Base-by-base conservation (phyloP, 1,140 invertebrate species). In the Panagrolaimus sp. region DNA sequence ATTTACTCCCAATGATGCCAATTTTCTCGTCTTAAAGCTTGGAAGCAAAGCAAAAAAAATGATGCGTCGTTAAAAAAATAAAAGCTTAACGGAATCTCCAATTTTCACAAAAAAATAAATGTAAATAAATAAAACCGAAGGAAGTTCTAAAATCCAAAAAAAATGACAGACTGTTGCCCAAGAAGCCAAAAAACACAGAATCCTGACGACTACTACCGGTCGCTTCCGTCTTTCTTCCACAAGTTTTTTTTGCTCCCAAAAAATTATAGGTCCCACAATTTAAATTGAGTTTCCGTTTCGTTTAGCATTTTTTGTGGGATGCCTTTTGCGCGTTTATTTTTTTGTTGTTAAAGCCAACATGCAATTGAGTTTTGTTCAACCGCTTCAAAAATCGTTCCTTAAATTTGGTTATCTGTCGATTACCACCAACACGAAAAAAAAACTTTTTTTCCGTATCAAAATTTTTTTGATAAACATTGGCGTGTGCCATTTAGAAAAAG, bases 251-350 rank as follows among this genome's bases (percentile, higher is more conserved):
- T 38, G 32, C 32, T 38, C 32, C 32, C 52, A 58, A 58, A 58
- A 58, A 58, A 58, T 58, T 58, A 26, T 21, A 58, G 52, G 52
- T 58, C 52, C 52, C 52, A 58, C 15, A 21, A 58, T 26, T 58
- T 26, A 58, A 58, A 58, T 58, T 58, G 52, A 58, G 52, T 58
- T 58, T 58, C 52, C 52, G 52, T 58, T 58, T 58, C 52, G 52
- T 58, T 58, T 21, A 28, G 28, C 52, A 21, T 21, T 38, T 38
- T 21, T 58, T 21, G 52, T 21, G 28, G 52, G 52, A 58, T 26
- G 52, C 12, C 52, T 38, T 38, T 7, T 38, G 32, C 32, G 32
- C 32, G 32, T 38, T 38, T 24, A 21, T 52, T 52, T 26, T 28
- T 26, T 58, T 26, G 15, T 38, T 2, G 32, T 21, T 21, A 58